Evolutionary conservation across 1,140 invertebrate species (phyloP).

Genomic region (Yoshiicerus persimilis): DNA sequence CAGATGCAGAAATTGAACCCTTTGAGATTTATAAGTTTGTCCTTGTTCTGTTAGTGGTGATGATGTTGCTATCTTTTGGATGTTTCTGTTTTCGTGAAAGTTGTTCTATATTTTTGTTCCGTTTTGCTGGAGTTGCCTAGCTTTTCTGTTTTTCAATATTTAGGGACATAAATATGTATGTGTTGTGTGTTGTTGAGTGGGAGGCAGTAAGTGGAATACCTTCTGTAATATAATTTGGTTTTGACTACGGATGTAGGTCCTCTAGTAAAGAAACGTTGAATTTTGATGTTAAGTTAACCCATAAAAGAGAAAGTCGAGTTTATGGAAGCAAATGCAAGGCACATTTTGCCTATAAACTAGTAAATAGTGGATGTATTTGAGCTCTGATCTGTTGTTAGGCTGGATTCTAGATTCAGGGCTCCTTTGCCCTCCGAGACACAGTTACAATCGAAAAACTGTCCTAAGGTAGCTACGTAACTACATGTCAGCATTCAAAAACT

Average conservation of each 20-base stretch:
- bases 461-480: background rate
- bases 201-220: too few relatives aligned
- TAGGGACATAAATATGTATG: background rate
- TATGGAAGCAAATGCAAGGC: background rate
- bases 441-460: slow-evolving; percentile 3
- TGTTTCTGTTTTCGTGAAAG: background rate
- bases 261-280: background rate
- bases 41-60: background rate
- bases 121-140: background rate
- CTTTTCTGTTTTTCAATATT: background rate
- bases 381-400: background rate
- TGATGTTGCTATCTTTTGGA: background rate
- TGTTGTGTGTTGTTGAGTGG: background rate
- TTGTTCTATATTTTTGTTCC: background rate
- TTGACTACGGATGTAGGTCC: background rate
- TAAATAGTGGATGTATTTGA: background rate
- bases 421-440: background rate
- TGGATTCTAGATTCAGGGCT: background rate
- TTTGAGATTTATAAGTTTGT: background rate
- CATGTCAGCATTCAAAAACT: background rate
- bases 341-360: background rate
- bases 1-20: background rate
- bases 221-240: background rate
- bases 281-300: background rate
- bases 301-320: background rate